phyloP scores from a whole-genome alignment of 2,888 invertebrate genomes.

The Danaus chrysippus region DNA sequence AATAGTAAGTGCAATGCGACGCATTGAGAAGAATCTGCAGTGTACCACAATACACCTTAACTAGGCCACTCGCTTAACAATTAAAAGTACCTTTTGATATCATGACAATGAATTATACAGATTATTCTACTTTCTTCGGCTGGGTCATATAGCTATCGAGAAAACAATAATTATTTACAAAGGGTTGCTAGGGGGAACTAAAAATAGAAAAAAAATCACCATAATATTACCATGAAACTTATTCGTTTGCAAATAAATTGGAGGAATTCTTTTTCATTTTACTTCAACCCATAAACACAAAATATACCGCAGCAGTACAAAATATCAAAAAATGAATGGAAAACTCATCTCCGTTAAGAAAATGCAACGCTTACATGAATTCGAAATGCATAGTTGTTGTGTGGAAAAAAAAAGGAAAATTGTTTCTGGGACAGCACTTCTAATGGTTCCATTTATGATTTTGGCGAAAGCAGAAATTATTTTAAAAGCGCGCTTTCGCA shows the following conservation, averaged over 20 bases:
- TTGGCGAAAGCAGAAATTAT: conserved; percentile 21
- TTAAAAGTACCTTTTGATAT: conserved; percentile 1
- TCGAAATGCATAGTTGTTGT: conserved; percentile 19
- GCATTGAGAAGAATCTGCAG: background rate
- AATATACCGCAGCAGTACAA: conserved; percentile 14
- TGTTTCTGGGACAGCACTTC: conserved; percentile 23
- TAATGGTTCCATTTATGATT: conserved; percentile 24
- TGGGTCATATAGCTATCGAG: background rate
- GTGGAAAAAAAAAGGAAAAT: conserved; percentile 11
- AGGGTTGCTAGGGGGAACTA: background rate
- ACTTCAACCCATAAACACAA: conserved; percentile 18
- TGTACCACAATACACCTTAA: conserved; percentile 5
- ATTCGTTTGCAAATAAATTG: background rate
- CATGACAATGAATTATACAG: background rate
- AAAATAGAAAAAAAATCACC: background rate
- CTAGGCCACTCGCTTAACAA: conserved; percentile 5
- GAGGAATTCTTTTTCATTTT: background rate
- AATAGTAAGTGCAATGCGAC: conserved; percentile 5
- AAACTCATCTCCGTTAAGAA: conserved; percentile 31
- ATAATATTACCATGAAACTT: background rate
- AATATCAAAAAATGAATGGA: conserved; percentile 10
- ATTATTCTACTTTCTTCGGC: background rate
- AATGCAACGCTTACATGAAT: conserved; percentile 21
- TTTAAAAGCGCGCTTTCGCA: conserved; percentile 8
- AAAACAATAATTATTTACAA: background rate